These are phyloP conservation scores for Ostrea denselamellosa DNA, from an alignment of 1,140 invertebrate genomes.

Conservation along the genomic window DNA sequence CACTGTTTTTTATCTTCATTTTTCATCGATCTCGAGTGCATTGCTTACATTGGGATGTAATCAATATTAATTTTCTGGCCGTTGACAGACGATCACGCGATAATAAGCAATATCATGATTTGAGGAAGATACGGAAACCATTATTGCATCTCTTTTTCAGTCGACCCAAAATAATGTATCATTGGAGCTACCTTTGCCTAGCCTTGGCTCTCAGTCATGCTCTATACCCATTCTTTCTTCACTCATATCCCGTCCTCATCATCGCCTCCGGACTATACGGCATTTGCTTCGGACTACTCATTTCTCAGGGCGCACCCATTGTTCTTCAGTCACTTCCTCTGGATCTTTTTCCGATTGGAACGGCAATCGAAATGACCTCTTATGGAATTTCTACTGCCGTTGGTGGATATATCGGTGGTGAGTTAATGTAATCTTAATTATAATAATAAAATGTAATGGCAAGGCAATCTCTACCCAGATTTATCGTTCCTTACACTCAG, in stretches of 20 bases:
- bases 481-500: too few relatives aligned
- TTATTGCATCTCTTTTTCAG: neutral
- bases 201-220: neutral
- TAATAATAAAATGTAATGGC: too few relatives aligned
- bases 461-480: too few relatives aligned
- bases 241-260: neutral
- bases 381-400: neutral
- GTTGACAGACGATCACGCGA: too few relatives aligned
- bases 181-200: slow-evolving; percentile 7
- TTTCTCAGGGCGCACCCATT: neutral
- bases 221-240: neutral
- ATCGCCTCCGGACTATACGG: neutral
- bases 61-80: too few relatives aligned
- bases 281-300: neutral
- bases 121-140: neutral
- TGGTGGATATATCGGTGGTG: neutral
- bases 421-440: neutral
- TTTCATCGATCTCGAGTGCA: too few relatives aligned
- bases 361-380: neutral
- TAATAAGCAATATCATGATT: too few relatives aligned
- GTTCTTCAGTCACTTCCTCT: neutral
- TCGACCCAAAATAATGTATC: neutral
- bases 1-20: too few relatives aligned
- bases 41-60: too few relatives aligned
- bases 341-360: neutral